phyloP scores from a whole-genome alignment of 2,888 invertebrate genomes.

The Uropetala carovei region DNA sequence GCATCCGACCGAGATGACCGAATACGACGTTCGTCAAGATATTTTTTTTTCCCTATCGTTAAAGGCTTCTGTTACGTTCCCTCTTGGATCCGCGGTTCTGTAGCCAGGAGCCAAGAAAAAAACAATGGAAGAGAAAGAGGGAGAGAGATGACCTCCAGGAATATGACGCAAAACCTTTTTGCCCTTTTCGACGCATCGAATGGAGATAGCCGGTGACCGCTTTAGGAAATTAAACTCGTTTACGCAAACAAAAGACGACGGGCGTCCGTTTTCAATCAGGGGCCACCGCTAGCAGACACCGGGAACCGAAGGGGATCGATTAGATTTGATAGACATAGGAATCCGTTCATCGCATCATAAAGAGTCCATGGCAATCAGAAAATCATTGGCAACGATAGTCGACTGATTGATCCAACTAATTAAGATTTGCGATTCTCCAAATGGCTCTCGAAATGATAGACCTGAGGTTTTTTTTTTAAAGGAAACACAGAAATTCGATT shows the following conservation, averaged over 20 bases:
- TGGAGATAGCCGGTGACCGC: not conserved
- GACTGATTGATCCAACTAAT: not conserved
- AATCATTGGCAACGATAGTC: not conserved
- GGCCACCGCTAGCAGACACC: slow-evolving; percentile 1
- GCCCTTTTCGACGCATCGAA: no score
- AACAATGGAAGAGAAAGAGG: no score
- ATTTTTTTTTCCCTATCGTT: not conserved
- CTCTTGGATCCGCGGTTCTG: no score
- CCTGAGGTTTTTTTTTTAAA: no score
- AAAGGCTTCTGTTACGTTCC: not conserved
- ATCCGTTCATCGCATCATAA: not conserved
- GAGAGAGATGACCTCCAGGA: no score
- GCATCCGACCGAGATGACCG: not conserved
- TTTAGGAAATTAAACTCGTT: slow-evolving; percentile 17
- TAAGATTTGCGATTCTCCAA: not conserved
- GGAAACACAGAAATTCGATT: no score
- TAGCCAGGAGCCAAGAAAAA: no score
- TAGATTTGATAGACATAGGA: not conserved
- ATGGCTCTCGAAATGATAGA: not conserved
- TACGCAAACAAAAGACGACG: not conserved
- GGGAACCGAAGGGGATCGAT: not conserved
- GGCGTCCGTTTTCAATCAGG: not conserved
- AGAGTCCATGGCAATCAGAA: not conserved
- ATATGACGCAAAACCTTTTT: no score
- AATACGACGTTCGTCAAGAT: not conserved